These are phyloP conservation scores for Hydrozoanthus tunicans DNA, from an alignment of 64 coral and sea anemone species.

Conservation along the genomic window DNA sequence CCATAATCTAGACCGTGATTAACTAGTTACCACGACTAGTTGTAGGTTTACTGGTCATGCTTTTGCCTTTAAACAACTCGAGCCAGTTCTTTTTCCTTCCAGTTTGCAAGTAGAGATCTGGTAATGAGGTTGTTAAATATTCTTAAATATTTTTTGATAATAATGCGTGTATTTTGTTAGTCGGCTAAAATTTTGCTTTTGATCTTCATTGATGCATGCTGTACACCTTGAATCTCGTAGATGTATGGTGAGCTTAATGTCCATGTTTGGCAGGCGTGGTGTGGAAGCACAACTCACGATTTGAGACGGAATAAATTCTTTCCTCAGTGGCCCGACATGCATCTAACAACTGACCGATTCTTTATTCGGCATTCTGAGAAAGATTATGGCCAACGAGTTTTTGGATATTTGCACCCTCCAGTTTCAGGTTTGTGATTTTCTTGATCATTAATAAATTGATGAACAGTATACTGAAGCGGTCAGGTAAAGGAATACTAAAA, in stretches of 20 bases:
- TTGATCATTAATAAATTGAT: background rate
- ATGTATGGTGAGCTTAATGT: conserved; percentile 88
- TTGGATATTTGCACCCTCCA: conserved; percentile 91
- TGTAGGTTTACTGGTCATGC: too few relatives aligned
- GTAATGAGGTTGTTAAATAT: too few relatives aligned
- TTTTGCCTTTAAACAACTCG: too few relatives aligned
- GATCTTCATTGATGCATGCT: background rate
- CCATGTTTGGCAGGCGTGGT: conserved; percentile 97
- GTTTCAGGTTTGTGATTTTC: conserved; percentile 56
- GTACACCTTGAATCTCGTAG: conserved; percentile 20
- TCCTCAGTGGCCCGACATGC: conserved; percentile 87
- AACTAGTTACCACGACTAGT: too few relatives aligned
- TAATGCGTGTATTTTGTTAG: too few relatives aligned
- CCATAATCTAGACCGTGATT: too few relatives aligned
- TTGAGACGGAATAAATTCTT: conserved; percentile 88
- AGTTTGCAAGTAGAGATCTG: too few relatives aligned
- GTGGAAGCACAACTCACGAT: conserved; percentile 91
- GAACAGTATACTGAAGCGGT: too few relatives aligned
- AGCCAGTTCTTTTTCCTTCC: too few relatives aligned
- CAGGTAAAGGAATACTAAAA: too few relatives aligned
- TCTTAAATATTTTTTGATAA: too few relatives aligned
- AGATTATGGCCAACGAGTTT: conserved; percentile 93
- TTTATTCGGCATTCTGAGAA: conserved; percentile 69
- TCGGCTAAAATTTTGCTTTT: background rate
- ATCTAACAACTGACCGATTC: conserved; percentile 62